These are phyloP conservation scores for Myrmecobius fasciatus DNA, from an alignment of 2,113 vertebrate genomes.

Conservation along the genomic window DNA sequence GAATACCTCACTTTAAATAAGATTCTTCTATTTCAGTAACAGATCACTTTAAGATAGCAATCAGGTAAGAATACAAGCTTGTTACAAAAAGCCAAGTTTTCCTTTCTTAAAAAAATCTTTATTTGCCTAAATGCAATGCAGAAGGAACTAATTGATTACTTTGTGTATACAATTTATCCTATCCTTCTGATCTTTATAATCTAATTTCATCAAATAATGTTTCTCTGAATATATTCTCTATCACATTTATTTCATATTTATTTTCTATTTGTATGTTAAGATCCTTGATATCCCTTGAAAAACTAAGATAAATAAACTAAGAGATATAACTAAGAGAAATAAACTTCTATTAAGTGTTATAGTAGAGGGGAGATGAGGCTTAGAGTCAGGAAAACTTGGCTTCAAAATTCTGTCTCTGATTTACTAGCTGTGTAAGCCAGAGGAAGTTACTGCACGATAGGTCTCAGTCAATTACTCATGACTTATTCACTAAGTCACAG, in stretches of 20 bases:
- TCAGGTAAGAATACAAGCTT: neutral
- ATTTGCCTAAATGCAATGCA: conserved; percentile 6
- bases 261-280: neutral
- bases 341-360: neutral
- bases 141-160: neutral
- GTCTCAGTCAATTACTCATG: neutral
- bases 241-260: neutral
- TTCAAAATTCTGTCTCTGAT: neutral
- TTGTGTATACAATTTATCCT: neutral
- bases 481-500: neutral
- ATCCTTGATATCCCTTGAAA: neutral
- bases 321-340: neutral
- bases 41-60: neutral
- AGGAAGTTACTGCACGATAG: neutral
- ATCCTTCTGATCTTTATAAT: neutral
- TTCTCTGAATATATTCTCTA: neutral
- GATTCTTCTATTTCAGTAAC: neutral
- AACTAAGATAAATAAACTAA: neutral
- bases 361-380: neutral
- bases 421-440: neutral
- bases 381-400: neutral
- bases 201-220: neutral
- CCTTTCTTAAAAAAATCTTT: neutral
- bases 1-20: neutral
- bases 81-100: neutral